phyloP scores from a whole-genome alignment of 2,113 vertebrate species.

The Lampris incognitus region DNA sequence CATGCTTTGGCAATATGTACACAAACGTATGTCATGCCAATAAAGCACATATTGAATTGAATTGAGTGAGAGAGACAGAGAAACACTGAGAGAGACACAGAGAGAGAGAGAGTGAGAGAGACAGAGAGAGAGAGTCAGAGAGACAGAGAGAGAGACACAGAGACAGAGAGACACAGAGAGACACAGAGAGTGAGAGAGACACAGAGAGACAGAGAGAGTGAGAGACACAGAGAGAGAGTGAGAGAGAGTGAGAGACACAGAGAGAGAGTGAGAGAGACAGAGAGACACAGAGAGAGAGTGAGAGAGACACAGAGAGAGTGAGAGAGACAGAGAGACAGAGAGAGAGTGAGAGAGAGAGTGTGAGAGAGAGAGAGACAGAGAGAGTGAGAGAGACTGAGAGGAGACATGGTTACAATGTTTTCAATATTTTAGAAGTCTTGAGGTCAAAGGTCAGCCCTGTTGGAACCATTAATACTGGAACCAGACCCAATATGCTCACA shows the following conservation, averaged over 20 bases:
- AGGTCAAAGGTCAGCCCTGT: slow-evolving; percentile 63
- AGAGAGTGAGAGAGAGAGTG: not conserved
- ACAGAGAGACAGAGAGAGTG: not conserved
- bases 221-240: slow-evolving; percentile 1
- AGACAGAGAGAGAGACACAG: not conserved
- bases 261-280: not conserved
- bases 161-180: not conserved
- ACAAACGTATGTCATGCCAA: too few species aligned
- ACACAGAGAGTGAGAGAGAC: not conserved
- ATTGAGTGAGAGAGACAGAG: not conserved
- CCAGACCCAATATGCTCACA: not conserved
- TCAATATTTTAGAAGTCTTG: slow-evolving; percentile 47
- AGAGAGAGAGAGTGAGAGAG: not conserved
- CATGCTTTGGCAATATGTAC: too few species aligned
- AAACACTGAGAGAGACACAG: not conserved
- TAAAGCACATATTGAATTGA: too few species aligned
- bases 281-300: too few species aligned
- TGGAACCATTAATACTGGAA: slow-evolving; percentile 50
- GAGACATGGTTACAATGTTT: not conserved
- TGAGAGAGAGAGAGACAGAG: not conserved
- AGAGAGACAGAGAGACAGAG: too few species aligned
- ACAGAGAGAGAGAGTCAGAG: not conserved
- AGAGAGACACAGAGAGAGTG: too few species aligned
- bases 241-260: slow-evolving; percentile 3
- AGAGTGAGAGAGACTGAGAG: not conserved